Conservation (phyloP, 2,113 vertebrate genomes). For the Rhynchomys soricoides region DNA sequence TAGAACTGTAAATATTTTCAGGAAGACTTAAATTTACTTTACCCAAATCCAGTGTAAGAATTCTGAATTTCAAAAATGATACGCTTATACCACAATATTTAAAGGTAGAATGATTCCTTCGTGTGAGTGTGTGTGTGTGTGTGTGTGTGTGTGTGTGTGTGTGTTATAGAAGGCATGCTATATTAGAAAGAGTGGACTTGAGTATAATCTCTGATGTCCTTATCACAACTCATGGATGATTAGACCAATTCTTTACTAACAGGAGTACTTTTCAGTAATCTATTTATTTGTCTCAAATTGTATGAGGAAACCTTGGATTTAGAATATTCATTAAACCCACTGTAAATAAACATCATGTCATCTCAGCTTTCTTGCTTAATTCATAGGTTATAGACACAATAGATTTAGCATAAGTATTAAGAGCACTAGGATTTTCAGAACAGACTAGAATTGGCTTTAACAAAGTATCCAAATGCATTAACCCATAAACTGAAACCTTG, state of each 20-base stretch:
- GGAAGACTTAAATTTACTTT: not conserved
- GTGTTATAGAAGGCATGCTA: not conserved
- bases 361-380: not conserved
- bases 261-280: not conserved
- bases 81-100: not conserved
- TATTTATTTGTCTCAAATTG: not conserved
- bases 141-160: no score
- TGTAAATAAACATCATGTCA: not conserved
- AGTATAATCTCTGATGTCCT: not conserved
- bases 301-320: not conserved
- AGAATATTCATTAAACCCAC: not conserved
- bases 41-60: not conserved
- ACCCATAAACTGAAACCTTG: not conserved
- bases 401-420: not conserved
- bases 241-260: not conserved
- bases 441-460: not conserved
- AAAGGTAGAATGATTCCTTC: no score
- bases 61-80: not conserved
- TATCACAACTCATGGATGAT: not conserved
- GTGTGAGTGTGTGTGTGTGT: not conserved
- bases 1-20: not conserved
- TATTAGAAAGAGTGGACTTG: not conserved
- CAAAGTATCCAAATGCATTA: not conserved
- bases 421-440: not conserved
- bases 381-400: not conserved